These are phyloP conservation scores for Dorcus parallelipipedus DNA, from an alignment of 2,888 invertebrate genomes.

Conservation along the genomic window DNA sequence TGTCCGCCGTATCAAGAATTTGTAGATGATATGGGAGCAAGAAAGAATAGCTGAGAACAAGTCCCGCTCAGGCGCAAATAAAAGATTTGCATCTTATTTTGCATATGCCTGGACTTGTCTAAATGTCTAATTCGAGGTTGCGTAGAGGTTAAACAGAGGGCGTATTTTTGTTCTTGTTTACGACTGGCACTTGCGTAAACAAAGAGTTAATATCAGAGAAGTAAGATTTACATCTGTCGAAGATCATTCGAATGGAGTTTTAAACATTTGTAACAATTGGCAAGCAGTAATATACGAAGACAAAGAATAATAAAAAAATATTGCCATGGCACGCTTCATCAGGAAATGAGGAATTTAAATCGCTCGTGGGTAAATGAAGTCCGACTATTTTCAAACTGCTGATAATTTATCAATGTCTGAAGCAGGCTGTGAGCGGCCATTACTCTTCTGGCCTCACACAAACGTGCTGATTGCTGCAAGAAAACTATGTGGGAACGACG, in stretches of 20 bases:
- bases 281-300: too few relatives aligned
- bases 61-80: conserved; percentile 38
- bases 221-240: too few relatives aligned
- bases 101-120: conserved; percentile 35
- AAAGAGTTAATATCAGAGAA: too few relatives aligned
- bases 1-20: conserved; percentile 45
- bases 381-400: conserved; percentile 42
- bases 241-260: too few relatives aligned
- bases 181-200: too few relatives aligned
- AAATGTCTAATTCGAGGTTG: conserved; percentile 24
- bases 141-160: not conserved
- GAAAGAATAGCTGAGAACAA: conserved; percentile 44
- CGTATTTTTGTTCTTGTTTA: too few relatives aligned
- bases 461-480: conserved; percentile 43
- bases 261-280: too few relatives aligned
- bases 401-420: conserved; percentile 44
- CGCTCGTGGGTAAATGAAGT: conserved; percentile 41
- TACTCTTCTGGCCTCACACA: conserved; percentile 43
- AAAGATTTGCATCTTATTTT: conserved; percentile 37
- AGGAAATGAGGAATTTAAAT: conserved; percentile 40
- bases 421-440: conserved; percentile 40
- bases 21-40: conserved; percentile 43
- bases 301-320: conserved; percentile 11
- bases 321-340: conserved; percentile 30
- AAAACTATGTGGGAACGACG: conserved; percentile 39